These are phyloP conservation scores for Pollenia angustigena DNA, from an alignment of 2,888 invertebrate genomes.

Conservation along the genomic window DNA sequence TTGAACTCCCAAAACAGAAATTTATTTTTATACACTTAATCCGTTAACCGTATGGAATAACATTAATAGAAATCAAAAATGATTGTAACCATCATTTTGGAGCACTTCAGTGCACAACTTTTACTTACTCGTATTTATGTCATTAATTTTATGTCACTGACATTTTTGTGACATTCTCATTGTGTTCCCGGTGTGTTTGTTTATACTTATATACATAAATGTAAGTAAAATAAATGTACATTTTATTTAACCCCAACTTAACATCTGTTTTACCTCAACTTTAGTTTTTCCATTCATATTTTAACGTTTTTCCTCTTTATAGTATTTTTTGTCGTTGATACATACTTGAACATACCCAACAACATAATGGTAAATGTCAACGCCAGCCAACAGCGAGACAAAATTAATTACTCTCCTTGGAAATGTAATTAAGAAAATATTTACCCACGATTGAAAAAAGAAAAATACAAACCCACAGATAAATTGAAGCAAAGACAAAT, in stretches of 20 bases:
- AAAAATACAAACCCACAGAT: not conserved
- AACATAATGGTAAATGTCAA: constrained; percentile 79
- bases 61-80: not conserved
- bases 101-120: constrained; percentile 12
- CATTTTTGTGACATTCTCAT: constrained; percentile 62
- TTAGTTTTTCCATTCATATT: constrained; percentile 49
- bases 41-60: not conserved
- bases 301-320: constrained; percentile 4
- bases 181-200: not conserved
- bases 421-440: constrained; percentile 84
- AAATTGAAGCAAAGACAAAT: not conserved
- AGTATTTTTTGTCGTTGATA: constrained; percentile 45
- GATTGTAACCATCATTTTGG: not conserved
- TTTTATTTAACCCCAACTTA: constrained; percentile 69
- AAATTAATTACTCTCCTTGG: constrained; percentile 83
- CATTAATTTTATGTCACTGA: constrained; percentile 66
- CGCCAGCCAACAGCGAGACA: constrained; percentile 80
- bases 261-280: constrained; percentile 72
- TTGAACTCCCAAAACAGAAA: too few species aligned
- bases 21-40: too few species aligned
- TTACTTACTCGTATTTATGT: constrained; percentile 46
- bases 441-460: constrained; percentile 77
- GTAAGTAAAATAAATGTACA: constrained; percentile 4
- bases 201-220: not conserved
- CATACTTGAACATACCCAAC: constrained; percentile 58